Evolutionary conservation across 2,797 vertebrate species (phyloP).

Genomic region (Enteromius mattozi): DNA sequence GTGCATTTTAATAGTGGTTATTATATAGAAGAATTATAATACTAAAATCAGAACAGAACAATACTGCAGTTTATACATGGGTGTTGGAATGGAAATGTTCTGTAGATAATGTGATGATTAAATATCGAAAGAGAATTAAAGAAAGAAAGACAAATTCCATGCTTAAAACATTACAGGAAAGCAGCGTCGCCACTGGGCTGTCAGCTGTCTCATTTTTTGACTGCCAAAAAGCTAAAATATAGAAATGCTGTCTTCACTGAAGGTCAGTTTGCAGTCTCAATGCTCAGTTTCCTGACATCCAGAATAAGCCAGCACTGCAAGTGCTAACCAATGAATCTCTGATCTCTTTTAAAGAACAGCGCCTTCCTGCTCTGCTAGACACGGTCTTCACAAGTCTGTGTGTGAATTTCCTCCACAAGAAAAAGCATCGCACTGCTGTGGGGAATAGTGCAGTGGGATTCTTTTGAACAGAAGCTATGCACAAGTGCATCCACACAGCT

Average conservation of each 20-base stretch:
- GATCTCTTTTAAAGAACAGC: constrained; percentile 29
- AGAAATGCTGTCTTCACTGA: not conserved
- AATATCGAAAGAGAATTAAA: not conserved
- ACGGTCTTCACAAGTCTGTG: not conserved
- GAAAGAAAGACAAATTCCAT: not conserved
- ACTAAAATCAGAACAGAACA: not conserved
- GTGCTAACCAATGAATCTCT: constrained; percentile 20
- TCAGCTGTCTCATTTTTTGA: constrained; percentile 2
- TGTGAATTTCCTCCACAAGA: constrained; percentile 18
- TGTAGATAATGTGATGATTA: not conserved
- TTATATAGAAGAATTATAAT: not conserved
- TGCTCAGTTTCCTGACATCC: constrained; percentile 21
- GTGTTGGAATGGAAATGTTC: not conserved
- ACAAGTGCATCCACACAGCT: not conserved
- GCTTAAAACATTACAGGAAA: not conserved
- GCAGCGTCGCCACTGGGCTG: not conserved
- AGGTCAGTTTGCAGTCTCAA: constrained; percentile 18
- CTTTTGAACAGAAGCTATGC: constrained; percentile 18
- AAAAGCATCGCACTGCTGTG: constrained; percentile 13
- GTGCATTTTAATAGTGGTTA: not conserved
- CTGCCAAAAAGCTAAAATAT: constrained; percentile 3
- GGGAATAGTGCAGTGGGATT: constrained; percentile 1
- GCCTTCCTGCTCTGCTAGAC: constrained; percentile 23
- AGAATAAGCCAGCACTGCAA: not conserved
- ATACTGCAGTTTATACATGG: constrained; percentile 2